Conservation (phyloP, 2,113 vertebrate species). For the Carassius auratus region DNA sequence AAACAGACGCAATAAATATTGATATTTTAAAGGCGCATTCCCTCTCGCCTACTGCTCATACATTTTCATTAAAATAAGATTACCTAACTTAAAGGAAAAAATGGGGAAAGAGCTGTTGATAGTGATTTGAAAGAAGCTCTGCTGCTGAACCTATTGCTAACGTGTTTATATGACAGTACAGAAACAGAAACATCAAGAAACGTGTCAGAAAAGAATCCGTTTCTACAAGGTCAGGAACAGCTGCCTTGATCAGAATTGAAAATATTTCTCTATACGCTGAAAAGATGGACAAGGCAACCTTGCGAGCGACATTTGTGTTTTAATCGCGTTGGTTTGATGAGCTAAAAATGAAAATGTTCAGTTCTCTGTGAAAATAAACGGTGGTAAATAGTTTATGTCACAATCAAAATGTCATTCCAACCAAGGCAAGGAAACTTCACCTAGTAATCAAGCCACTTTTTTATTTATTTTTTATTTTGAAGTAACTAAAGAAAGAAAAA, state of each 20-base stretch:
- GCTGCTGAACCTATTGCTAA: background rate
- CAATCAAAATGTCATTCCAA: background rate
- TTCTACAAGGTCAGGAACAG: slow-evolving; percentile 23
- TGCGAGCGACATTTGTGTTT: background rate
- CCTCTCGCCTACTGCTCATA: background rate
- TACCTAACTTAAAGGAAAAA: slow-evolving; percentile 23
- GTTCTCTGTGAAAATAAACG: background rate
- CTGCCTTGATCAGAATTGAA: slow-evolving; percentile 4
- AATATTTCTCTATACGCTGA: background rate
- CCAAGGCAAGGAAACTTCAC: background rate
- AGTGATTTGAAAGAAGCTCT: background rate
- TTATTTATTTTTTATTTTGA: background rate
- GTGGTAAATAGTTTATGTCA: background rate
- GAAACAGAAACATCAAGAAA: slow-evolving; percentile 9
- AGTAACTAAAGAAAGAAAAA: background rate
- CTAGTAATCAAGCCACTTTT: background rate
- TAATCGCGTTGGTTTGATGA: background rate
- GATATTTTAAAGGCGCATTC: slow-evolving; percentile 34
- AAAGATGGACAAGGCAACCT: background rate
- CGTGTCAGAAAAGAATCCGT: background rate
- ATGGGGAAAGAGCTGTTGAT: background rate
- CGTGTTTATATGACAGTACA: slow-evolving; percentile 23
- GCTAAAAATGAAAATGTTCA: background rate
- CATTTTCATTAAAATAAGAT: slow-evolving; percentile 52
- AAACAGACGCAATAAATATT: slow-evolving; percentile 46